A percentile compares a stretch with the other conserved stretches of the same genome.
Evolutionary conservation across 2,888 invertebrate genomes (phyloP).

Genomic region (Calameuta pallipes): DNA sequence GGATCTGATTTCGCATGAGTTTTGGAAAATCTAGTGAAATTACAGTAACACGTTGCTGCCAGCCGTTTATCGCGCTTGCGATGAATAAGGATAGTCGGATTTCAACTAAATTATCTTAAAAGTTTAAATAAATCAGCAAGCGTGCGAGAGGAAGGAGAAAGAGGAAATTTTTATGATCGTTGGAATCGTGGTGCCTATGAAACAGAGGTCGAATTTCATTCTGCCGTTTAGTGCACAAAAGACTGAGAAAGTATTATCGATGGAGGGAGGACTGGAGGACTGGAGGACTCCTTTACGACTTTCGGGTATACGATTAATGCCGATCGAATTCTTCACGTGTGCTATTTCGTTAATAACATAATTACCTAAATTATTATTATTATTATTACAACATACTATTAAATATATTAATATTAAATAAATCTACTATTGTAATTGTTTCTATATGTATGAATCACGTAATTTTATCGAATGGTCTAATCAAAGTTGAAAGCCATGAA

Average conservation of each 20-base stretch:
- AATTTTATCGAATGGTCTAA: constrained; percentile 57
- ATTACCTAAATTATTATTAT: constrained; percentile 28
- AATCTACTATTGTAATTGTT: constrained; percentile 56
- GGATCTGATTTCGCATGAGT: too few relatives aligned
- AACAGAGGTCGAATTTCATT: too few relatives aligned
- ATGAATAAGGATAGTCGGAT: too few relatives aligned
- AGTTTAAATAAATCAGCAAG: too few relatives aligned
- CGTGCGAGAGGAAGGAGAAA: too few relatives aligned
- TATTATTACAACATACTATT: constrained; percentile 14
- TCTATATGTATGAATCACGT: constrained; percentile 52
- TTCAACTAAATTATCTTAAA: too few relatives aligned
- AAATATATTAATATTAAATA: constrained; percentile 28
- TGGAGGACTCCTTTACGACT: constrained; percentile 44
- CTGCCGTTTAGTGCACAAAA: constrained; percentile 25
- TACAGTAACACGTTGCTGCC: too few relatives aligned
- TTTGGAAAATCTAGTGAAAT: too few relatives aligned
- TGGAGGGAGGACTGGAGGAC: constrained; percentile 19
- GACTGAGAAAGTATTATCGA: constrained; percentile 35
- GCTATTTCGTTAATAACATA: constrained; percentile 41
- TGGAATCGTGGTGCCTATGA: too few relatives aligned
- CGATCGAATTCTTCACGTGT: constrained; percentile 43
- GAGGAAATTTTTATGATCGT: too few relatives aligned
- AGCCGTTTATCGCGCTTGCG: too few relatives aligned
- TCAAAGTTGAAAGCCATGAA: constrained; percentile 50
- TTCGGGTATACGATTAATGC: constrained; percentile 48